Evolutionary conservation across 2,113 vertebrate species (phyloP), one percentile per base, ranked within the genome.

Genomic region (Scatophagus argus): DNA sequence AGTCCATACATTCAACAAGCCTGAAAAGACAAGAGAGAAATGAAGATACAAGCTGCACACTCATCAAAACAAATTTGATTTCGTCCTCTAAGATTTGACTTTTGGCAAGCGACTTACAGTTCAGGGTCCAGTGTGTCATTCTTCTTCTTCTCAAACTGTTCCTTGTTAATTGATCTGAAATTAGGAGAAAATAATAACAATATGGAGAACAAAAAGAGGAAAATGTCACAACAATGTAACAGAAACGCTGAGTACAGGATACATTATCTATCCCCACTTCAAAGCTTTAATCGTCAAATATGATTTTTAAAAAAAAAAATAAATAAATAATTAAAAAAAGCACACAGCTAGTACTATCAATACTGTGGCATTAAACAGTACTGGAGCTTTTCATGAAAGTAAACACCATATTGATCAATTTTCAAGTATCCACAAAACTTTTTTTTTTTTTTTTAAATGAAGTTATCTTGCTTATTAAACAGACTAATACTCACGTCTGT

Each of bases 51-150:
- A 32, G 59, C 44, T 8, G 56, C 6, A 60, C 4, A 32, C 21
- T 67, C 0, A 3, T 39, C 17, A 7, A 58, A 49, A 27, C 6
- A 23, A 31, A 56, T 27, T 9, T 21, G 1, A 5, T 72, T 52
- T 10, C 0, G 27, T 56, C 4, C 44, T 54, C 12, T 10, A 34
- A 17, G 6, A 27, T 25, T 10, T 60, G n/a, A 46, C 6, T 8
- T 51, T 16, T 1, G 8, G 5, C 0, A 6, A 73, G 29, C 3
- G 81, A 97, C 97, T 96, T 95, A 99, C 98, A 97, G 90, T 92
- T 99, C 98, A 80, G 98, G 97, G 88, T 99, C 98, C 95, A 99
- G 96, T 88, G 96, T 98, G 93, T 99, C 98, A 46, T 99, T 99
- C 91, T 99, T 99, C 90, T 98, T 97, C 93, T 97, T 99, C 81